phyloP scores from a whole-genome alignment of 2,797 vertebrate species.

The Anguilla marmorata region DNA sequence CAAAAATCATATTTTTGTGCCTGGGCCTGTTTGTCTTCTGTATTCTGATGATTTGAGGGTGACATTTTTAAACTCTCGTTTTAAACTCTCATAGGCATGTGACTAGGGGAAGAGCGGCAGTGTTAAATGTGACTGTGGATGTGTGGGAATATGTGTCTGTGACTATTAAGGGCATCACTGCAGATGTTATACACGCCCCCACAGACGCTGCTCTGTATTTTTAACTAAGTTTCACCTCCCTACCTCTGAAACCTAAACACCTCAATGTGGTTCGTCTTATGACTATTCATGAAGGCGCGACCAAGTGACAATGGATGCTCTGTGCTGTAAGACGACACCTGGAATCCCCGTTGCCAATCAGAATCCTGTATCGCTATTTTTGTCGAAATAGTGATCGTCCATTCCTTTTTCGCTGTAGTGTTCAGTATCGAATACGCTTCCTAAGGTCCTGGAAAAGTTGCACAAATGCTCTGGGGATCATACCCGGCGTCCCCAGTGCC shows the following conservation, averaged over 20 bases:
- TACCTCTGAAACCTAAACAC: neutral
- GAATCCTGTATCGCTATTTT: neutral
- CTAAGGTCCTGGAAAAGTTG: neutral
- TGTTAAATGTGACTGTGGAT: neutral
- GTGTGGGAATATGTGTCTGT: neutral
- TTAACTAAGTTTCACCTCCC: neutral
- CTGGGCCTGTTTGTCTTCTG: neutral
- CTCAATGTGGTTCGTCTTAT: neutral
- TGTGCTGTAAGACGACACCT: neutral
- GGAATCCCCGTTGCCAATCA: neutral
- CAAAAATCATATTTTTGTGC: neutral
- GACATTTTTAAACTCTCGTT: neutral
- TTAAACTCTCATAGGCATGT: neutral
- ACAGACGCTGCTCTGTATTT: neutral
- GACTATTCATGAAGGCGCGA: neutral
- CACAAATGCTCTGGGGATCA: neutral
- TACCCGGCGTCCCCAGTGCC: neutral
- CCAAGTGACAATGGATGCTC: neutral
- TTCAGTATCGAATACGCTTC: neutral
- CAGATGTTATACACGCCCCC: neutral
- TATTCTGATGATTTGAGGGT: neutral
- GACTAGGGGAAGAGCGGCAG: neutral
- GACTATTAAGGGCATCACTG: neutral
- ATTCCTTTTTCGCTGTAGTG: neutral
- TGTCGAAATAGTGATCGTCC: neutral